Base-by-base conservation (phyloP, 1,140 invertebrate species). In the Limonius californicus region DNA sequence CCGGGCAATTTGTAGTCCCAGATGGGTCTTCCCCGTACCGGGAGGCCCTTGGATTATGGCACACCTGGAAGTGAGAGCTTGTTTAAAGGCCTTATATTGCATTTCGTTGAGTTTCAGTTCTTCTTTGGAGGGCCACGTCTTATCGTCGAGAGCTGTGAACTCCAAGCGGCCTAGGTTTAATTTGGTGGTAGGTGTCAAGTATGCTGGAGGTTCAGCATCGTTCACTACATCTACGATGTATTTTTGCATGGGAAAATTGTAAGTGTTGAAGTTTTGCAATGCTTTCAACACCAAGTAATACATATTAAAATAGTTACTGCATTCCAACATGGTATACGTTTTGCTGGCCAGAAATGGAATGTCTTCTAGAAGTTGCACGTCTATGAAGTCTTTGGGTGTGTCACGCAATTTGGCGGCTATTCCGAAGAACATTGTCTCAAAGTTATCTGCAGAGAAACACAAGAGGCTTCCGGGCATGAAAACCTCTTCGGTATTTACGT, bases 31-130 rank as follows among this genome's bases (percentile, higher is more conserved):
- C 0, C 90, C 90, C 0, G 89, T 92, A 2, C 90, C 90, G 0
- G 90, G 90, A 9, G 87, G 86, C 0, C 87, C 87, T 80, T 94
- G 92, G 63, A 94, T 93, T 1, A 95, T 77, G 1, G 83, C 79
- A 66, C 89, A 84, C 68, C 89, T 83, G 45, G 81, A 79, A 0
- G 78, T 83, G 9, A 89, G 65, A 0, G 85, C 85, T 20, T 81
- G 74, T 64, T 79, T 74, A 63, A 82, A 84, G 0, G 87, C 87
- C 12, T 71, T 68, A 43, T 76, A 77, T 71, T 90, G 88, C 50
- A 80, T 81, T 23, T 79, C 69, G 72, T 88, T 83, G 7, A 87
- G 75, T 15, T 70, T 65, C 6, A 84, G 50, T 15, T 79, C 58
- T 11, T 77, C 65, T 16, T 67, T 60, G 1, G 59, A 54, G 1